phyloP scores from a whole-genome alignment of 1,140 invertebrate genomes.

The Maniola jurtina region DNA sequence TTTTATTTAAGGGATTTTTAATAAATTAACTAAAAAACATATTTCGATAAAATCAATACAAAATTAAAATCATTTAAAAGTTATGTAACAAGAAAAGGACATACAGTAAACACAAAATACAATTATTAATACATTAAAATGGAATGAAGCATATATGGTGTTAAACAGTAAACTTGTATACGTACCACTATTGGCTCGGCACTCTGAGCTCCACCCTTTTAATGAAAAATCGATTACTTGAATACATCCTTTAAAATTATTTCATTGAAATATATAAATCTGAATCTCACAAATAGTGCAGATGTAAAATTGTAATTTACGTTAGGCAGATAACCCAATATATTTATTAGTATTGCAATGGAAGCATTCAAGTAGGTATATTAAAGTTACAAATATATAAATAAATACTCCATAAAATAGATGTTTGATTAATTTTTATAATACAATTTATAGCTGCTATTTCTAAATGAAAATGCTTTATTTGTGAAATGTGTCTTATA shows the following conservation, averaged over 20 bases:
- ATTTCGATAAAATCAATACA: too few relatives aligned
- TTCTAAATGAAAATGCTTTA: slow-evolving; percentile 61
- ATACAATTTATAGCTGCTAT: slow-evolving; percentile 62
- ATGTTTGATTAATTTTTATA: slow-evolving; percentile 9
- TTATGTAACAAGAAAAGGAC: not conserved
- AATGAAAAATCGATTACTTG: slow-evolving; percentile 66
- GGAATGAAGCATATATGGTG: slow-evolving; percentile 43
- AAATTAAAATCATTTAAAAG: too few relatives aligned
- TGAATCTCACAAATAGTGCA: not conserved
- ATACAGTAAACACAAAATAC: slow-evolving; percentile 9
- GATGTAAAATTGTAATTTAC: not conserved
- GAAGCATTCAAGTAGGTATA: slow-evolving; percentile 4
- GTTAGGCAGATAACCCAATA: not conserved
- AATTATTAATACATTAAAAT: slow-evolving; percentile 21
- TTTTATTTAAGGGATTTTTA: too few relatives aligned
- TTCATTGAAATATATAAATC: not conserved
- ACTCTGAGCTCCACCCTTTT: slow-evolving; percentile 92
- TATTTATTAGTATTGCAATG: not conserved
- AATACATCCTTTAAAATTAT: slow-evolving; percentile 13
- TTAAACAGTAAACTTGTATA: slow-evolving; percentile 58
- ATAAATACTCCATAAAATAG: not conserved
- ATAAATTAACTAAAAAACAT: too few relatives aligned
- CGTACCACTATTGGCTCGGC: slow-evolving; percentile 97
- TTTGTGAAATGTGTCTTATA: not conserved
- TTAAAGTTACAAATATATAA: not conserved